A percentile compares a stretch with the other conserved stretches of the same genome.
Conservation (phyloP, 2,797 vertebrate species). For the Urocyon cinereoargenteus region DNA sequence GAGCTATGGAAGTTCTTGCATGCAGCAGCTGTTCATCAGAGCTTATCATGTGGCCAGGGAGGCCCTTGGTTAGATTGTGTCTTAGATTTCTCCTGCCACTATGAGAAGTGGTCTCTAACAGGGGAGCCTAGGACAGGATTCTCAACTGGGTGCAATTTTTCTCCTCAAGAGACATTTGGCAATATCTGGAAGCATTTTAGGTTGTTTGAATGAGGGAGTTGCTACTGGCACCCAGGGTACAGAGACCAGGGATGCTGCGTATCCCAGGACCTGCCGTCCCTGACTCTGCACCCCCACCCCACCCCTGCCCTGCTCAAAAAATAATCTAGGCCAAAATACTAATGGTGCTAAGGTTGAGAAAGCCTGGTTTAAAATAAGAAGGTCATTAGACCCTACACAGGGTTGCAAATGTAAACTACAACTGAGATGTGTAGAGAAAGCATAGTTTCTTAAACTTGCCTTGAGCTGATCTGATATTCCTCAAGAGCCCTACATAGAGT, state of each 20-base stretch:
- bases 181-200: not conserved
- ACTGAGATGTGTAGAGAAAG: constrained; percentile 40
- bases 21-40: not conserved
- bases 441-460: constrained; percentile 26
- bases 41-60: not conserved
- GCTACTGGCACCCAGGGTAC: not conserved
- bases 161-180: not conserved
- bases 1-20: not conserved
- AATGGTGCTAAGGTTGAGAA: not conserved
- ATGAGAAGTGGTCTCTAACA: not conserved
- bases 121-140: not conserved
- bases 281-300: not conserved
- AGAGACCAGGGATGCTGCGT: not conserved
- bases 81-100: not conserved
- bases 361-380: not conserved
- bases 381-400: not conserved
- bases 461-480: not conserved
- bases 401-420: not conserved
- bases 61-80: not conserved
- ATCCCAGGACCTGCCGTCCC: rapidly evolving
- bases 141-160: not conserved
- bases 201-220: not conserved
- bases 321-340: not conserved
- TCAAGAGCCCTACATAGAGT: not conserved
- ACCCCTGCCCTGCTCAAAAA: not conserved